Base-by-base conservation (phyloP, 2,797 vertebrate genomes). In the Oreochromis mossambicus region DNA sequence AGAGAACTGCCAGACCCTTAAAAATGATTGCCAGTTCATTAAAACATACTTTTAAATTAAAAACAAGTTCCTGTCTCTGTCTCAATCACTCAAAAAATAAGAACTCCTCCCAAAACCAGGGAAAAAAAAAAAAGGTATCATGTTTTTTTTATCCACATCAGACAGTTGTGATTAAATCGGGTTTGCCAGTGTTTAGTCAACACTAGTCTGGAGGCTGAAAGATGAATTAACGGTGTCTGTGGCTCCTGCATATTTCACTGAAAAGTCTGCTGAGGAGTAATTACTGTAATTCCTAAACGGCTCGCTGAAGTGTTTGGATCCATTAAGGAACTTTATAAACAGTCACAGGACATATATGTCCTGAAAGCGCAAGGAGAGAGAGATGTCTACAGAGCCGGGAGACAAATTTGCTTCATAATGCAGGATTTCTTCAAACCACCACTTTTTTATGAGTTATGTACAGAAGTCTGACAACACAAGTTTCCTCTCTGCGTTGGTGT, bases 251-350 rank as follows among this genome's bases (percentile, higher is more conserved):
- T 91, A 81, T 87, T 91, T 82, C 73, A 83, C 77, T 80, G 76
- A 86, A 85, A 86, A 34, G 77, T 70, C 79, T 83, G 21, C 84
- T 82, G 87, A 87, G 81, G 82, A 83, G 55, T 90, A 90, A 92
- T 93, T 92, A 89, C 85, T 82, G 84, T 91, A 86, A 90, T 94
- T 92, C 90, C 86, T 83, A 66, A 79, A 84, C 87, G 24, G 32
- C 77, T 88, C 9, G 8, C 75, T 85, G 56, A 86, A 91, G 86
- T 90, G 90, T 92, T 91, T 92, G 82, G 83, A 91, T 88, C 77
- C 10, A 51, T 50, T 70, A 86, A 81, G 61, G 26, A 79, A 75
- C 76, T 86, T 75, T 58, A 79, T 86, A 90, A 94, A 90, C 77
- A 90, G 54, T 52, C 32, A 15, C 50, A 88, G 66, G 43, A 77